These are phyloP conservation scores for Crotalus viridis DNA, from an alignment of 2,113 vertebrate genomes.

Conservation along the genomic window DNA sequence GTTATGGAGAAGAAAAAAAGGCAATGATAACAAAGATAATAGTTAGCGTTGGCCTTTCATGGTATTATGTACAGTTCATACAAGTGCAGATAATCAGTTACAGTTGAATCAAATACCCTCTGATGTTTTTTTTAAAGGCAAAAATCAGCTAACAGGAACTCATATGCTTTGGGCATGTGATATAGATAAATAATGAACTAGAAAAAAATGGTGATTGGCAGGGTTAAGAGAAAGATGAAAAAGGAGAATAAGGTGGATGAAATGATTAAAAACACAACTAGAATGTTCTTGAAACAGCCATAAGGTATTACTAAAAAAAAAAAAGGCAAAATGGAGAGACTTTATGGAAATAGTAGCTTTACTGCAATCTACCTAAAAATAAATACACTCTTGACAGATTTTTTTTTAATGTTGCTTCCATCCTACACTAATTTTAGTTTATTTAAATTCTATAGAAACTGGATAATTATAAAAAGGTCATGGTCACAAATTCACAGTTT, in stretches of 20 bases:
- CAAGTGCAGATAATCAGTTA: background rate
- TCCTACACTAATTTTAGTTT: background rate
- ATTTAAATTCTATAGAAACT: background rate
- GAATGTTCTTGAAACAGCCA: background rate
- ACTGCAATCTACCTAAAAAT: background rate
- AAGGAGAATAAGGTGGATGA: background rate
- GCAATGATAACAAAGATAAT: background rate
- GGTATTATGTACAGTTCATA: background rate
- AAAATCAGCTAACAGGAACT: background rate
- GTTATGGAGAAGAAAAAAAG: background rate
- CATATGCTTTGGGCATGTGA: background rate
- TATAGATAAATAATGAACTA: background rate
- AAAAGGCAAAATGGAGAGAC: background rate
- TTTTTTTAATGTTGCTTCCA: background rate
- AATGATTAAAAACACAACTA: background rate
- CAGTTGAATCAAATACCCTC: background rate
- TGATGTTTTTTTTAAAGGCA: background rate
- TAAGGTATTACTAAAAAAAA: background rate
- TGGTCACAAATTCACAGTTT: background rate
- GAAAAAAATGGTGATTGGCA: background rate
- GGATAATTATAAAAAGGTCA: constrained; percentile 26
- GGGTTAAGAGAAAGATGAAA: background rate
- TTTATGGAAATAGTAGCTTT: background rate
- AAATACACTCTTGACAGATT: background rate
- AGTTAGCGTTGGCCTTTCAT: background rate